A percentile compares a stretch with the other conserved stretches of the same genome.
phyloP scores from a whole-genome alignment of 2,797 vertebrate genomes.

The Alfaro cultratus region DNA sequence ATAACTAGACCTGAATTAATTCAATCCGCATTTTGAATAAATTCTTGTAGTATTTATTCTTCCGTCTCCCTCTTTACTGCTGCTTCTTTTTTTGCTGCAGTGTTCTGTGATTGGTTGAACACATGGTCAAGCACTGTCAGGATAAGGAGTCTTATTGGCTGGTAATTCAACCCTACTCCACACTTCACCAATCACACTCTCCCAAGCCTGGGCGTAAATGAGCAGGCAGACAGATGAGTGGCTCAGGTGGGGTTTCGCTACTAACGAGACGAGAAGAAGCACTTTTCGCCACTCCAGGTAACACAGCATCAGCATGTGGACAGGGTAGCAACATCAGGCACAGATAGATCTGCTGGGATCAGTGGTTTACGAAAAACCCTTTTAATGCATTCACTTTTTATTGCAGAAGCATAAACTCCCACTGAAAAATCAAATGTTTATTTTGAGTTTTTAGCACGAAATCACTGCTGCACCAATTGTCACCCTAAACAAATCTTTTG shows the following conservation, averaged over 20 bases:
- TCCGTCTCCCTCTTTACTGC: constrained; percentile 29
- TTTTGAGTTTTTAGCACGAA: background rate
- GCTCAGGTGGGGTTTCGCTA: constrained; percentile 64
- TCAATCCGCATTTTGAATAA: constrained; percentile 27
- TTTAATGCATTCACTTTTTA: background rate
- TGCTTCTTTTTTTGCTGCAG: constrained; percentile 77
- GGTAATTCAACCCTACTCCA: constrained; percentile 37
- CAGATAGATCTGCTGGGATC: background rate
- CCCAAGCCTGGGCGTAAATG: constrained; percentile 41
- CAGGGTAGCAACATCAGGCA: constrained; percentile 32
- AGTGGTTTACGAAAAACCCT: background rate
- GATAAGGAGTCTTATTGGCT: constrained; percentile 69
- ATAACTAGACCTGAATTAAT: constrained; percentile 1
- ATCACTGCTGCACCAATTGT: background rate
- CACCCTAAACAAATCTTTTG: background rate
- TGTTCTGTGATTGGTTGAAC: constrained; percentile 74
- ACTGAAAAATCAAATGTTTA: background rate
- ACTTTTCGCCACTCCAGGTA: constrained; percentile 48
- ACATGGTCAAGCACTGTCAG: constrained; percentile 63
- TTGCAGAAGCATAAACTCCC: background rate
- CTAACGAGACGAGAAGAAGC: constrained; percentile 20
- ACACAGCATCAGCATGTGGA: constrained; percentile 29
- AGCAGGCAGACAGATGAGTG: constrained; percentile 56
- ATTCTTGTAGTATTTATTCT: constrained; percentile 40
- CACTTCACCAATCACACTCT: constrained; percentile 44